Evolutionary conservation across 2,888 invertebrate species (phyloP), one percentile per base, ranked within the genome.

Genomic region (Hybos culiciformis): DNA sequence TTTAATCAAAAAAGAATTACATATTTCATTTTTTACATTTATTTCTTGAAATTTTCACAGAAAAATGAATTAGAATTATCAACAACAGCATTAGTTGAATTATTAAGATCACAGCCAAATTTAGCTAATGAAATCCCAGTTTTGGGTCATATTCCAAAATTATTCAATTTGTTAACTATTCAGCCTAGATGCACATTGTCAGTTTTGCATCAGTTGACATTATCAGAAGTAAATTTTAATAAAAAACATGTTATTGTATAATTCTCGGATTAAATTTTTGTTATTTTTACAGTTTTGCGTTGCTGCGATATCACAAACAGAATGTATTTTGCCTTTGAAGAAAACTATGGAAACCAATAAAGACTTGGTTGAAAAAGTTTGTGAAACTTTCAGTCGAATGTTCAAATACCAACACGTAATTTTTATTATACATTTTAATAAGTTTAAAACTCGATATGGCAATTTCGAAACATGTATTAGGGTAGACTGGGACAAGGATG

Each of bases 301-400:
- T 43, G 76, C 77, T 46, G 81, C 87, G 37, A 72, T 93, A 50
- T 77, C 85, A 12, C 84, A 87, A 66, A 82, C 86, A 4, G 91
- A 93, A 48, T 88, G 92, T 62, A 84, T 97, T 66, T 75, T 80
- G 43, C 86, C 92, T 0, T 68, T 98, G 48, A 92, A 92, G 65
- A 74, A 78, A 49, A 93, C 92, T 12, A 92, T 98, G 83, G 79
- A 83, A 68, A 74, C 80, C 29, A 77, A 93, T 51, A 75, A 78
- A 45, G 91, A 92, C 61, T 75, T 87, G 67, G 77, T 87, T 21
- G 83, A 83, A 36, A 70, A 83, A 48, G 86, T 90, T 8, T 92
- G 93, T 55, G 93, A 94, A 63, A 82, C 92, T 7, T 72, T 96
- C 33, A 80, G 86, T 54, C 75, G 85, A 50, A 75, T 96, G 54